phyloP scores from a whole-genome alignment of 2,113 vertebrate genomes.

The Otolemur garnettii region DNA sequence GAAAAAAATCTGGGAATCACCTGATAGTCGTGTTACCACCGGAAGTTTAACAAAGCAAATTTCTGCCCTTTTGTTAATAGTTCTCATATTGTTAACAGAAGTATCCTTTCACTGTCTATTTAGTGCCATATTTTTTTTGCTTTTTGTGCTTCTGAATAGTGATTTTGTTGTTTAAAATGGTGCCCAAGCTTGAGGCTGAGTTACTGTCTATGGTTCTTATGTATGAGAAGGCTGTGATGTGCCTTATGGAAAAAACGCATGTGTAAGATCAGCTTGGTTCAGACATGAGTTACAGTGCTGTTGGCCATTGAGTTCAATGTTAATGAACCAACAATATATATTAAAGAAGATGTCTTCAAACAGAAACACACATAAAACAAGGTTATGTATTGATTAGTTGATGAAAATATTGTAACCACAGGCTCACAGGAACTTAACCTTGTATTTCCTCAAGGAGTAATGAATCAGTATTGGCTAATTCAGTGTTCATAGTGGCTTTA shows the following conservation, averaged over 20 bases:
- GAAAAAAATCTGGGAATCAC: background rate
- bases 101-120: background rate
- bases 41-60: background rate
- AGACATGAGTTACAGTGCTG: background rate
- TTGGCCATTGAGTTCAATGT: constrained; percentile 6
- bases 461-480: constrained; percentile 58
- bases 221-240: background rate
- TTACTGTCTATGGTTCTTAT: background rate
- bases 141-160: background rate
- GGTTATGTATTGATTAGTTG: constrained; percentile 45
- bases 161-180: constrained; percentile 20
- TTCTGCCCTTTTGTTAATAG: background rate
- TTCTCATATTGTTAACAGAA: background rate
- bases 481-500: constrained; percentile 45
- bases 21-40: background rate
- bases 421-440: constrained; percentile 10
- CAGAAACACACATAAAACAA: constrained; percentile 42
- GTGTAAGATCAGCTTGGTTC: background rate
- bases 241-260: background rate
- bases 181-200: background rate
- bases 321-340: constrained; percentile 62
- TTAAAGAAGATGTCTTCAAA: constrained; percentile 52
- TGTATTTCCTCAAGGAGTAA: constrained; percentile 26
- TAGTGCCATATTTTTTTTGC: background rate
- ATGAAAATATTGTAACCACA: constrained; percentile 63